A percentile compares a stretch with the other conserved stretches of the same genome.
These are phyloP conservation scores for Drosophila vallismaia DNA, from an alignment of 2,888 invertebrate species.

Conservation along the genomic window DNA sequence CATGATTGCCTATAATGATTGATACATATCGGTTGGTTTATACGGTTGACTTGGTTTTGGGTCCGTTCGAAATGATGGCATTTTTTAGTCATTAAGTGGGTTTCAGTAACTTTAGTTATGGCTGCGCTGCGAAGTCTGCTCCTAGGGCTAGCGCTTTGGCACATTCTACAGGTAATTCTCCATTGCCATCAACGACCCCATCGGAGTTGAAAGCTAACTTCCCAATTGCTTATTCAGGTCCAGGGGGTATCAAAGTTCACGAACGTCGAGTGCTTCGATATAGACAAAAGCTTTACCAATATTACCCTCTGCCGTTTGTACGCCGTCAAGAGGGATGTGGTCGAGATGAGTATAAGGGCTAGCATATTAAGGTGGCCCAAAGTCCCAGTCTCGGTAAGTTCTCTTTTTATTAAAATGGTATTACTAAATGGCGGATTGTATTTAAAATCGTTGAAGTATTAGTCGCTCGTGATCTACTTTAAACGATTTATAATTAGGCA, in stretches of 20 bases:
- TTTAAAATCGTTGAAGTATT: not conserved
- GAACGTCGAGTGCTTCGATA: conserved; percentile 61
- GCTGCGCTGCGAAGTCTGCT: conserved; percentile 13
- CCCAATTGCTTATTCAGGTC: conserved; percentile 37
- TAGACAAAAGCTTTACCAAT: conserved; percentile 51
- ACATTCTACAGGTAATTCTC: conserved; percentile 52
- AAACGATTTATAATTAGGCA: conserved; percentile 2
- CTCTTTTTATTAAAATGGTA: not conserved
- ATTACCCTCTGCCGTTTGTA: conserved; percentile 62
- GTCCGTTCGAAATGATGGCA: conserved; percentile 13
- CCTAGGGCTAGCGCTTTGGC: conserved; percentile 29
- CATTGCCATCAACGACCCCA: too few species aligned
- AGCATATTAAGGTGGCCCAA: conserved; percentile 53
- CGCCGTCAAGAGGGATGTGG: conserved; percentile 70
- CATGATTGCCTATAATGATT: conserved; percentile 31
- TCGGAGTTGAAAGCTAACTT: not conserved
- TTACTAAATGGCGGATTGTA: not conserved
- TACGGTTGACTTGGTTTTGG: conserved; percentile 17
- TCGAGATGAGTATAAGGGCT: conserved; percentile 56
- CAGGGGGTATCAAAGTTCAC: conserved; percentile 67
- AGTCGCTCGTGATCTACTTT: not conserved
- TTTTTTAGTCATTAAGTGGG: conserved; percentile 19
- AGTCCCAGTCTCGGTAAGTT: conserved; percentile 62
- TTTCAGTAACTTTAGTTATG: conserved; percentile 16
- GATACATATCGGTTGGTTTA: conserved; percentile 15